phyloP scores from a whole-genome alignment of 1,140 invertebrate genomes.

The Sinella curviseta region DNA sequence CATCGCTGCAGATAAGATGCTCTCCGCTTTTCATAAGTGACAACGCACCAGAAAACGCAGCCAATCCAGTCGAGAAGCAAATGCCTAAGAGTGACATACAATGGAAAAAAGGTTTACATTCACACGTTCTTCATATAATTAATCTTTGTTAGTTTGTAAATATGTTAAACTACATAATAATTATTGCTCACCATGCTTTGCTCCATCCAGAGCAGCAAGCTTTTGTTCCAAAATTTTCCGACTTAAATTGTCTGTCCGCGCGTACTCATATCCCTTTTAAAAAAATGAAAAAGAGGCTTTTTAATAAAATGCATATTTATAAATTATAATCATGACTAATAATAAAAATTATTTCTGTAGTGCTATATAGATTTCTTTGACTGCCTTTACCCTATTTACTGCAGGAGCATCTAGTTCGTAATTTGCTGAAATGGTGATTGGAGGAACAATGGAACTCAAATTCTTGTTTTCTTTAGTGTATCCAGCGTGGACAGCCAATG shows the following conservation, averaged over 20 bases:
- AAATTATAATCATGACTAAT: neutral
- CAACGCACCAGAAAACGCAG: slow-evolving; percentile 73
- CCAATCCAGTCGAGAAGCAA: slow-evolving; percentile 85
- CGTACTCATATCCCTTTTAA: slow-evolving; percentile 84
- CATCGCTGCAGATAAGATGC: slow-evolving; percentile 87
- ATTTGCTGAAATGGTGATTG: slow-evolving; percentile 87
- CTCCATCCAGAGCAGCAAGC: slow-evolving; percentile 85
- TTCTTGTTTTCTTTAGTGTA: slow-evolving; percentile 88
- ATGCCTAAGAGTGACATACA: no score
- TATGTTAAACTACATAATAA: neutral
- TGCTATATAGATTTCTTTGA: no score
- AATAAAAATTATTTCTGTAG: neutral
- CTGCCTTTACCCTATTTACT: slow-evolving; percentile 72
- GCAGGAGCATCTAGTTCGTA: slow-evolving; percentile 86
- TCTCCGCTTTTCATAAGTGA: slow-evolving; percentile 80
- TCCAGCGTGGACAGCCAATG: slow-evolving; percentile 84
- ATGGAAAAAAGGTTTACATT: no score
- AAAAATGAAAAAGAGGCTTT: no score
- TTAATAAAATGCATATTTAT: slow-evolving; percentile 26
- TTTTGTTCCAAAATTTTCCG: slow-evolving; percentile 84
- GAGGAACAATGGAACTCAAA: slow-evolving; percentile 75
- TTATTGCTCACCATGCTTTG: slow-evolving; percentile 73
- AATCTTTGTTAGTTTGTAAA: no score
- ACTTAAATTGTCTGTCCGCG: slow-evolving; percentile 91
- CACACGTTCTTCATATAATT: no score